Conservation (phyloP, 2,113 vertebrate genomes). For the Indicator maculatus region DNA sequence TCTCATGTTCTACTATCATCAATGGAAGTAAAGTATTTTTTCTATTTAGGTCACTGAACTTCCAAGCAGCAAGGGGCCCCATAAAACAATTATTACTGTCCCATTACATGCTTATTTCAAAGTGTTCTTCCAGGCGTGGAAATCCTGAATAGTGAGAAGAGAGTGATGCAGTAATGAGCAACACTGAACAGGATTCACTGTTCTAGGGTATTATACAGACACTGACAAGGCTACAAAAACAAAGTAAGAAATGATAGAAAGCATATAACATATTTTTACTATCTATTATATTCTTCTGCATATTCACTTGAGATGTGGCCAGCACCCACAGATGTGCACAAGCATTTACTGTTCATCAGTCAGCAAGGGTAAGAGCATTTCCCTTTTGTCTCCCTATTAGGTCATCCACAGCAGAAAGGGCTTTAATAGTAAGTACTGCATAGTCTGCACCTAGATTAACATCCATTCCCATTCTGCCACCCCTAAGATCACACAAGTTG, state of each 20-base stretch:
- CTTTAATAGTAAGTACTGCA: neutral
- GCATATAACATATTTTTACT: neutral
- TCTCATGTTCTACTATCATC: neutral
- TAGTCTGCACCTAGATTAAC: neutral
- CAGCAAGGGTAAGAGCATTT: neutral
- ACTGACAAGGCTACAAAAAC: neutral
- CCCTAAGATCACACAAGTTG: neutral
- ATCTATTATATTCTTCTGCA: neutral
- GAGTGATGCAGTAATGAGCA: neutral
- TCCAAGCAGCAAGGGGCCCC: neutral
- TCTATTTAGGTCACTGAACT: conserved; percentile 37
- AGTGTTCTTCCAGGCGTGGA: neutral
- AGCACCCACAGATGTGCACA: neutral
- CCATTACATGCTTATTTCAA: neutral
- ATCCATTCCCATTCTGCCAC: neutral
- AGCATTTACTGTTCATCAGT: neutral
- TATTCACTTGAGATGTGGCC: neutral
- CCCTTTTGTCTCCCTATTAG: neutral
- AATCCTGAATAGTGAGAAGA: neutral
- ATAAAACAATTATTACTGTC: conserved; percentile 33
- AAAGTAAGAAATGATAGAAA: neutral
- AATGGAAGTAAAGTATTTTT: neutral
- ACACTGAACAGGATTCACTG: neutral
- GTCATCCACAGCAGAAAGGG: neutral
- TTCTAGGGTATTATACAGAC: neutral